These are phyloP conservation scores for Stomatorhinus walkeri DNA, from an alignment of 2,797 vertebrate species.

Conservation along the genomic window DNA sequence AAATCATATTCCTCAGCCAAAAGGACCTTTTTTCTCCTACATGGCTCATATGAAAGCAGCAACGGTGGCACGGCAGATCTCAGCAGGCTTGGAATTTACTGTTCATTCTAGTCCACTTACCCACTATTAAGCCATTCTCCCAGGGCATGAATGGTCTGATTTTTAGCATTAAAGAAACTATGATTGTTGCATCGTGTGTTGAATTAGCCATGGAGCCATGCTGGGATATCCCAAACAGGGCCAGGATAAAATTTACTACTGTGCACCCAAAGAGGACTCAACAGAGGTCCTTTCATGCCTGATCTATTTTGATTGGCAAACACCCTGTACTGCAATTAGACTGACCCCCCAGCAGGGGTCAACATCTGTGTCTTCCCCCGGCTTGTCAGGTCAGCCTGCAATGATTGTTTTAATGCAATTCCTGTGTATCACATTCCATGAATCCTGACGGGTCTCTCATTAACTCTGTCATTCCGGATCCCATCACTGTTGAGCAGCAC, in stretches of 20 bases:
- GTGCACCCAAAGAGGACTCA: not conserved
- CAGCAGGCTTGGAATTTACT: not conserved
- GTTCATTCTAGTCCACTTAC: not conserved
- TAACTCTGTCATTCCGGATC: not conserved
- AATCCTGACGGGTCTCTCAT: conserved; percentile 20
- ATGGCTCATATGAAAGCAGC: not conserved
- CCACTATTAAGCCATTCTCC: not conserved
- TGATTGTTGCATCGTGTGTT: not conserved
- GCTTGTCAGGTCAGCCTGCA: conserved; percentile 29
- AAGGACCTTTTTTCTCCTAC: not conserved
- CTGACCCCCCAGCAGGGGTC: conserved; percentile 32
- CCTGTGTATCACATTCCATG: conserved; percentile 33
- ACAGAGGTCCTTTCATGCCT: conserved; percentile 40
- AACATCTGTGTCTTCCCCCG: conserved; percentile 38
- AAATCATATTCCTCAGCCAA: not conserved
- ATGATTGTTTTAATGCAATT: conserved; percentile 40
- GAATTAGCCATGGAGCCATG: not conserved
- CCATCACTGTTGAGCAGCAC: not conserved
- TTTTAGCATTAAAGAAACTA: not conserved
- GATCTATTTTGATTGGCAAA: conserved; percentile 40
- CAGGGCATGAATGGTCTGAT: not conserved
- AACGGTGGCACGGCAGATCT: not conserved
- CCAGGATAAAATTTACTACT: conserved; percentile 14
- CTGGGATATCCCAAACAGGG: not conserved
- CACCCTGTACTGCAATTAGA: conserved; percentile 35